Base-by-base conservation (phyloP, 2,113 vertebrate genomes). In the Varanus salvator region DNA sequence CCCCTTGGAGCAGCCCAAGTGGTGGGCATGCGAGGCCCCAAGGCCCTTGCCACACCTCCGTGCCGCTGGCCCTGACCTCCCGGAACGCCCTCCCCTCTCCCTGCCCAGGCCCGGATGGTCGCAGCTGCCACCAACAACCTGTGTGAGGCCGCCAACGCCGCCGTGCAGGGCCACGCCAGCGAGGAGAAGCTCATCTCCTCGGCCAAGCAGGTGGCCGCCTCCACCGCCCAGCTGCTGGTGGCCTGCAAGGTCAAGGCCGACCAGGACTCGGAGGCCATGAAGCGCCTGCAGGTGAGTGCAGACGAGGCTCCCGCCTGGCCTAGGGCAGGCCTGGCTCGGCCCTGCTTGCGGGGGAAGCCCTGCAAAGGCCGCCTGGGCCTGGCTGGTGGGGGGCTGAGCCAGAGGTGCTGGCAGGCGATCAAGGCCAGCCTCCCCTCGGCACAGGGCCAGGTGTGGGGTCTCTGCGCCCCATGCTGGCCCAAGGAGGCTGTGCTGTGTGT, bases 211-310 rank as follows among this genome's bases (percentile, higher is more conserved):
- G 98, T 99, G 93, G 98, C 99, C 0, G 98, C 99, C 21, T 99
- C 99, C 94, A 99, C 98, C 0, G 99, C 99, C 0, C 99, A 99
- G 96, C 98, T 99, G 3, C 97, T 99, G 66, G 99, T 99, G 94
- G 99, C 99, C 95, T 99, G 99, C 95, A 99, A 99, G 95, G 99
- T 99, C 93, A 99, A 99, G 96, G 99, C 99, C 9, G 99, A 99
- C 96, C 98, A 99, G 19, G 99, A 99, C 95, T 99, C 99, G 0
- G 99, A 99, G 95, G 99, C 99, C 93, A 99, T 99, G 99, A 99
- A 98, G 95, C 97, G 99, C 82, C 98, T 99, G 57, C 99, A 99
- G 98, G 99, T 99, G 88, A 87, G 90, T 84, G n/a, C 29, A 11
- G 38, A 44, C 23, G 8, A 19, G 17, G 44, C 27, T 27, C 29